Base-by-base conservation (phyloP, 2,113 vertebrate genomes). In the Mungos mungo region DNA sequence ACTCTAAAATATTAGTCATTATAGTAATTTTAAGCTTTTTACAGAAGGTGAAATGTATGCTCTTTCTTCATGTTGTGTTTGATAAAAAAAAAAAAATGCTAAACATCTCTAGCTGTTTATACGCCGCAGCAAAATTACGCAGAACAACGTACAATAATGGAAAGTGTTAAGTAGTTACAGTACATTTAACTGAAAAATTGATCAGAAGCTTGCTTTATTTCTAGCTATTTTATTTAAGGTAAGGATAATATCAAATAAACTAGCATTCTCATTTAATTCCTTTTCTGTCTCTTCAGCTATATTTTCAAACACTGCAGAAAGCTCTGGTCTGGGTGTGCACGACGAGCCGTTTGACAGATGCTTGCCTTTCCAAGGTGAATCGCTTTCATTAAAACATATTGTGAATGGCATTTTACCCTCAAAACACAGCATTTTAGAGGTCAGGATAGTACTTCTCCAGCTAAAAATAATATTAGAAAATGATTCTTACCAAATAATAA, bases 311-410 rank as follows among this genome's bases (percentile, higher is more conserved):
- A 95, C 91, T 90, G 79, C 93, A 77, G 82, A 91, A 94, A 85
- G 41, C 31, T 89, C 94, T 25, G 86, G 96, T 98, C 97, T 96
- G 81, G 50, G 71, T 72, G 35, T 66, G 50, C 80, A 74, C 71
- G 90, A 96, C 96, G 91, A 89, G 82, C 74, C 27, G 79, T 79
- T 79, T 97, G 97, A 97, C 95, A 97, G 96, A 95, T 71, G 74
- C 80, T 85, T 97, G 94, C 96, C 97, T 97, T 98, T 97, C 65
- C 97, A 98, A 98, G 94, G 98, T 95, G 97, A 98, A 96, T 97
- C 12, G 2, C 85, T 97, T 96, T 98, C 96, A 96, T 97, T 97
- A 95, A 98, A 96, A 91, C 50, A 88, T 96, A 98, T 47, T 97
- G 77, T 38, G 63, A 88, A 57, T 90, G 65, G 63, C 88, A 97